phyloP scores from a whole-genome alignment of 2,113 vertebrate species.

The Sander vitreus region DNA sequence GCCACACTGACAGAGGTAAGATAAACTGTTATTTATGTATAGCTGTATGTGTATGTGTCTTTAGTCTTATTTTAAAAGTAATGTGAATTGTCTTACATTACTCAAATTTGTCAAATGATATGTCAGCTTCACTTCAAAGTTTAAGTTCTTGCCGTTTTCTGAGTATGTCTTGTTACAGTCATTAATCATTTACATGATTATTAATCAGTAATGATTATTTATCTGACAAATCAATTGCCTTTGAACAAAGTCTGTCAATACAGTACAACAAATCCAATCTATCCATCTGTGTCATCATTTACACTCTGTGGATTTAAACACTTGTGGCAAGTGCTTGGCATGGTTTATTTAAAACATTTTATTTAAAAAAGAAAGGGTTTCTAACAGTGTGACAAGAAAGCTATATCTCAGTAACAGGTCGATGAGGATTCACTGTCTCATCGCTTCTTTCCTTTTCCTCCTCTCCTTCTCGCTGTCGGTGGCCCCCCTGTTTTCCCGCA shows the following conservation, averaged over 20 bases:
- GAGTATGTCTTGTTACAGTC: constrained; percentile 38
- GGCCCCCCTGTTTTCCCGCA: constrained; percentile 49
- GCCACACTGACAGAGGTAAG: constrained; percentile 92
- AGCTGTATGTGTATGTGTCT: background rate
- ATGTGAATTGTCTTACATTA: background rate
- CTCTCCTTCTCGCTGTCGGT: constrained; percentile 57
- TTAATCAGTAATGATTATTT: constrained; percentile 66
- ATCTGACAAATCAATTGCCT: constrained; percentile 48
- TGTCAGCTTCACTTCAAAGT: constrained; percentile 33
- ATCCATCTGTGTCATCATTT: constrained; percentile 28
- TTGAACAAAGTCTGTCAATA: constrained; percentile 50
- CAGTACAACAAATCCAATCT: constrained; percentile 16
- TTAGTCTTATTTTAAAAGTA: background rate
- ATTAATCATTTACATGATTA: constrained; percentile 64
- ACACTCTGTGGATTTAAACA: constrained; percentile 24
- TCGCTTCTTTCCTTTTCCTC: constrained; percentile 10
- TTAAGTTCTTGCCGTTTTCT: constrained; percentile 34
- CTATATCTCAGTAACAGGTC: constrained; percentile 67
- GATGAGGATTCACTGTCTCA: constrained; percentile 62
- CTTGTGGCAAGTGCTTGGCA: constrained; percentile 10
- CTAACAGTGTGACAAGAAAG: constrained; percentile 34
- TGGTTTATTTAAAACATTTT: constrained; percentile 30
- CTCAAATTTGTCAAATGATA: background rate
- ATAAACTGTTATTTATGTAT: background rate
- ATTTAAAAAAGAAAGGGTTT: constrained; percentile 32